phyloP scores from a whole-genome alignment of 2,888 invertebrate genomes.

The Pterostichus madidus region DNA sequence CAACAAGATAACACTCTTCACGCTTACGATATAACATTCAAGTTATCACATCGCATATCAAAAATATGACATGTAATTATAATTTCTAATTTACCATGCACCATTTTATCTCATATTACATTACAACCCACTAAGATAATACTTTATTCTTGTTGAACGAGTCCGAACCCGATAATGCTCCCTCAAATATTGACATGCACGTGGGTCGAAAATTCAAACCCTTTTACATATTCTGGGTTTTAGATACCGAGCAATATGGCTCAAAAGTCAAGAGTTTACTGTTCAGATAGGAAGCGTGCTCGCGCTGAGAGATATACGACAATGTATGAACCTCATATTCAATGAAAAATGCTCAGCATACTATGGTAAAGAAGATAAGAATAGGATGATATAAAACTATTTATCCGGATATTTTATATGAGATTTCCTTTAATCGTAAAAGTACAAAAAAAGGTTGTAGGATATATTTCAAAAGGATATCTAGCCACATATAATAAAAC shows the following conservation, averaged over 20 bases:
- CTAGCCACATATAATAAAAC: too few relatives aligned
- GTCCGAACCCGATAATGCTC: not conserved
- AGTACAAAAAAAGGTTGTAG: too few relatives aligned
- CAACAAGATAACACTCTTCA: not conserved
- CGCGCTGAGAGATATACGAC: not conserved
- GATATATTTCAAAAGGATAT: too few relatives aligned
- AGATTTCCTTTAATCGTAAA: too few relatives aligned
- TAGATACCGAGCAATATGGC: conserved; percentile 1
- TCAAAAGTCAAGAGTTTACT: not conserved
- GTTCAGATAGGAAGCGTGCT: not conserved
- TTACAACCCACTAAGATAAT: too few relatives aligned
- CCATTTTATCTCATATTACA: too few relatives aligned
- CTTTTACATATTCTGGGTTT: not conserved
- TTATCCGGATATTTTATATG: not conserved
- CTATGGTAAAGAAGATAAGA: not conserved
- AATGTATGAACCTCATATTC: not conserved
- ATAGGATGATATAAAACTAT: not conserved
- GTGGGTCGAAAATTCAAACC: not conserved
- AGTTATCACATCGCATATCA: too few relatives aligned
- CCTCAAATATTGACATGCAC: conserved; percentile 2
- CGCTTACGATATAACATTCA: too few relatives aligned
- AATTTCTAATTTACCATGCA: too few relatives aligned
- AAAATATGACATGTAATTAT: too few relatives aligned
- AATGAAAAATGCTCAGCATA: not conserved
- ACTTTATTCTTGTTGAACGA: not conserved